Base-by-base conservation (phyloP, 1,140 invertebrate genomes). In the Sesamia nonagrioides region DNA sequence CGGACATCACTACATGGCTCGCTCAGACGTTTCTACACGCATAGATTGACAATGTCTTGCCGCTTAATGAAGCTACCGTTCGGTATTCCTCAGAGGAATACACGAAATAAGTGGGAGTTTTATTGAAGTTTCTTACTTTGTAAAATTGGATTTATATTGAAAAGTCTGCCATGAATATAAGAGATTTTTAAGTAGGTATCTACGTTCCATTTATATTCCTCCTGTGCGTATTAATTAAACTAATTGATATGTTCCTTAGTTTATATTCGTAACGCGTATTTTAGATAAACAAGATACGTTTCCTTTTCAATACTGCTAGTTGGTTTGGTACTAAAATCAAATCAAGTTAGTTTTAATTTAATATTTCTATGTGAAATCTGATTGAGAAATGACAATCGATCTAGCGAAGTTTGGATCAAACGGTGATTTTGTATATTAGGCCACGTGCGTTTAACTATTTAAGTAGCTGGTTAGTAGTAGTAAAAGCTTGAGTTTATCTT, bases 11-110 rank as follows among this genome's bases (percentile, higher is more conserved):
- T 81, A 78, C 78, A 78, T 76, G 79, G 52, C 33, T 58, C 52
- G 68, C 66, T 61, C 6, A 50, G 82, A 80, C 82, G 45, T 77
- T 42, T 72, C 74, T 54, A 79, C 80, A 82, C 79, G 84, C 81
- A 79, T 63, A 80, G 86, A 87, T 84, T 87, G 86, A 87, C 86
- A 87, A 84, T 83, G 81, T 83, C 80, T 79, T 69, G 54, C 71
- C 58, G 78, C 68, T 80, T 87, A 87, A 86, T 86, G 85, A 86
- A 86, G 79, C 84, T 77, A 71, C 75, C 77, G 40, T 33, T 33
- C 56, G 42, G 45, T 63, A 73, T 52, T 78, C 72, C 61, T 7
- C 37, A 48, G 58, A 48, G 56, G 79, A 35, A 78, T 52, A 78
- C 71, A 77, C 77, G 68, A 66, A 77, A 69, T 75, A 68, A 37